Percentiles rank a stretch among this genome's conserved stretches.
Evolutionary conservation across 2,888 invertebrate genomes (phyloP).

Genomic region (Meiosimyza decipiens): DNA sequence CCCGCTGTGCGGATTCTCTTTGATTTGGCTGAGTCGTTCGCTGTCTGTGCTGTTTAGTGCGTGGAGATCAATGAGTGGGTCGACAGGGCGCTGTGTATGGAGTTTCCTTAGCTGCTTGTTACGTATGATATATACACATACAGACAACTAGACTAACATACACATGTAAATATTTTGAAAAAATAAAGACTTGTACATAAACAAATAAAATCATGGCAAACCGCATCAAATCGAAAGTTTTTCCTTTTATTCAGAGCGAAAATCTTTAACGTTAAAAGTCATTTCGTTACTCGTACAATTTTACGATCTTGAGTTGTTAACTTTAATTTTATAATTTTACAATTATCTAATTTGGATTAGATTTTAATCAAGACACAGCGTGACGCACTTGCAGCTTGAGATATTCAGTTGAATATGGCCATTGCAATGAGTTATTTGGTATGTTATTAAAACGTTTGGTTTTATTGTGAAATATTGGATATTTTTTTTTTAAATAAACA

Average conservation of each 20-base stretch:
- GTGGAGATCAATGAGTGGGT: neutral
- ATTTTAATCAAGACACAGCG: conserved; percentile 6
- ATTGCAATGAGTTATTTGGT: neutral
- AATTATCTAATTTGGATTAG: conserved; percentile 17
- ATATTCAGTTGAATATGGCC: neutral
- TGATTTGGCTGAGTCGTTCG: conserved; percentile 36
- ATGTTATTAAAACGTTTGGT: neutral
- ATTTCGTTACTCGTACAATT: neutral
- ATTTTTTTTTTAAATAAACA: too few species aligned
- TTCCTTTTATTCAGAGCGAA: neutral
- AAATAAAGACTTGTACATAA: conserved; percentile 51
- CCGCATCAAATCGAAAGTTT: conserved; percentile 21
- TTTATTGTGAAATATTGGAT: too few species aligned
- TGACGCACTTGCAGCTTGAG: neutral
- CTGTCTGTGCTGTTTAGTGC: conserved; percentile 24
- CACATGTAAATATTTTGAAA: conserved; percentile 53
- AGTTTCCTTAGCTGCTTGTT: conserved; percentile 41
- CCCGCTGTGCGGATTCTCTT: conserved; percentile 43
- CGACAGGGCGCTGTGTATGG: conserved; percentile 32
- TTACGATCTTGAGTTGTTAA: conserved; percentile 19
- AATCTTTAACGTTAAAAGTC: neutral
- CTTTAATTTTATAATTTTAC: conserved; percentile 19
- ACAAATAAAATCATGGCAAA: conserved; percentile 46
- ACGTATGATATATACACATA: neutral
- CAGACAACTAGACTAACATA: neutral